A percentile compares a stretch with the other conserved stretches of the same genome.
phyloP scores from a whole-genome alignment of 2,888 invertebrate species.

The Ptychoptera albimana region DNA sequence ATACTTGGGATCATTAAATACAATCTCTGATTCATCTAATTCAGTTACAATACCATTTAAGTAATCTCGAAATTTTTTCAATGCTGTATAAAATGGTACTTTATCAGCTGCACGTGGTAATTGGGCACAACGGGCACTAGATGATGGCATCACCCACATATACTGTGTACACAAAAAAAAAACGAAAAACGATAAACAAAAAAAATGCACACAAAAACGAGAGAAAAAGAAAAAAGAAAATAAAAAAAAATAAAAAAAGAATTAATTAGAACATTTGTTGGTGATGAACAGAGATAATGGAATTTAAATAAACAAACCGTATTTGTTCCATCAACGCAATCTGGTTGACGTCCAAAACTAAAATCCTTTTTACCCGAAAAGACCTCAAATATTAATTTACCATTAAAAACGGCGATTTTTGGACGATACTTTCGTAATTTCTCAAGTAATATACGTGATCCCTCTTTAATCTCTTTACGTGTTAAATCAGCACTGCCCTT shows the following conservation, averaged over 20 bases:
- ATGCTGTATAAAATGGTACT: conserved; percentile 90
- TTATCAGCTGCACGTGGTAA: conserved; percentile 95
- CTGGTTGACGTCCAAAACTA: conserved; percentile 89
- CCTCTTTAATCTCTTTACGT: conserved; percentile 85
- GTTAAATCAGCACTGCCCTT: conserved; percentile 93
- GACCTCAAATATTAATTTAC: conserved; percentile 96
- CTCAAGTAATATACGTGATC: conserved; percentile 72
- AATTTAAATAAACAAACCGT: conserved; percentile 48
- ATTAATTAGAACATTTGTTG: neutral
- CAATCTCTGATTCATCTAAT: conserved; percentile 74
- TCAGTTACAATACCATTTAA: conserved; percentile 72
- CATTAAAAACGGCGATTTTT: conserved; percentile 95
- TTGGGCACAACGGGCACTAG: conserved; percentile 92
- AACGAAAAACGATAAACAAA: neutral
- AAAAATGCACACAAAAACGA: conserved; percentile 4
- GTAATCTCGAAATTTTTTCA: conserved; percentile 91
- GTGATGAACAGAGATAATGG: neutral
- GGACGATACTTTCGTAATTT: conserved; percentile 86
- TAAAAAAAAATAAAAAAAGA: conserved; percentile 4
- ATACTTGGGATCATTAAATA: conserved; percentile 58
- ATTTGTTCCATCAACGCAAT: conserved; percentile 81
- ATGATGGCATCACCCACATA: conserved; percentile 99
- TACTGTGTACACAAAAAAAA: conserved; percentile 56
- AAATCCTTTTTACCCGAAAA: conserved; percentile 96
- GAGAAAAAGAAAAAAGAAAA: conserved; percentile 2